These are phyloP conservation scores for Anthrax anthrax DNA, from an alignment of 2,888 invertebrate genomes.

Conservation along the genomic window DNA sequence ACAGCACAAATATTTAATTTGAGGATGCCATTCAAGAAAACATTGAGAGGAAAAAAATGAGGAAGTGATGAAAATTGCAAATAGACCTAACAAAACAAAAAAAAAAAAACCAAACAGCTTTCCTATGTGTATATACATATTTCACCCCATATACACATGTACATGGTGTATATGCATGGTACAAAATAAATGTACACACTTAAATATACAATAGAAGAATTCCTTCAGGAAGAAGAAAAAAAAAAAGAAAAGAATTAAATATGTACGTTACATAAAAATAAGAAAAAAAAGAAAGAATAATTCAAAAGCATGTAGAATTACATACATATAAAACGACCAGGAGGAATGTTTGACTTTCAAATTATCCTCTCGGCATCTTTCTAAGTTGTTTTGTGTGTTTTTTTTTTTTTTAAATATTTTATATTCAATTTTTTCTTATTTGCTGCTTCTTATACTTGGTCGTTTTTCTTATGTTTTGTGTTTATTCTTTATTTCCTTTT, in stretches of 20 bases:
- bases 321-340: conserved; percentile 6
- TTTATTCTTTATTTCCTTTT: neutral
- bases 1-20: conserved; percentile 11
- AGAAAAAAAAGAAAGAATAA: neutral
- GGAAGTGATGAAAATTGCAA: neutral
- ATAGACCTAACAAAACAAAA: neutral
- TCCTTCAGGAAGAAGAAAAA: conserved; percentile 1
- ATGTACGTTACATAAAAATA: neutral
- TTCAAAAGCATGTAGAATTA: conserved; percentile 6
- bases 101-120: too few species aligned
- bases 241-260: neutral
- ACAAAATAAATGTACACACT: too few species aligned
- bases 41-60: neutral
- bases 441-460: neutral
- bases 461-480: neutral
- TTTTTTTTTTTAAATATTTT: neutral
- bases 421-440: neutral
- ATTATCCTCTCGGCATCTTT: conserved; percentile 12
- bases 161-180: too few species aligned
- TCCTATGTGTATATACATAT: too few species aligned
- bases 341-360: conserved; percentile 18
- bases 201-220: conserved; percentile 3
- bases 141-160: too few species aligned
- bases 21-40: neutral
- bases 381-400: neutral